These are phyloP conservation scores for Centrocercus urophasianus DNA, from an alignment of 2,113 vertebrate species.

Conservation along the genomic window DNA sequence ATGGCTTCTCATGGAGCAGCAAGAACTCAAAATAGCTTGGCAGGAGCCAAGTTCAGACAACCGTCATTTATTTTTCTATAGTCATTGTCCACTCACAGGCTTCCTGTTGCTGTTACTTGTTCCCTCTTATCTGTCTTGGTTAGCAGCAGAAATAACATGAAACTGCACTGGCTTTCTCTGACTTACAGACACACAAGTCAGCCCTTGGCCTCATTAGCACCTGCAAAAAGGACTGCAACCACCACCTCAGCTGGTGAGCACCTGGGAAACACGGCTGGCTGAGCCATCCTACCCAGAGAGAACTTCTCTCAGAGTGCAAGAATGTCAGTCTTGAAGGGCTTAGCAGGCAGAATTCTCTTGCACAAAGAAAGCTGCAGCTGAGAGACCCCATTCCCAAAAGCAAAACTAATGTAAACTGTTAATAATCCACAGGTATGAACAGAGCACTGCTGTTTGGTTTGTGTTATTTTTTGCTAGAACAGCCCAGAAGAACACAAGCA, in stretches of 20 bases:
- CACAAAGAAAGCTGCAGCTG: neutral
- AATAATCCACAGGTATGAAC: neutral
- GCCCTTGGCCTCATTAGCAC: neutral
- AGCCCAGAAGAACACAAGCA: neutral
- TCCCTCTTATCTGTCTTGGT: neutral
- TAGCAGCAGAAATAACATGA: neutral
- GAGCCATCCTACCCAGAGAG: neutral
- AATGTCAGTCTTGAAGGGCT: neutral
- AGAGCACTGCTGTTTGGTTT: neutral
- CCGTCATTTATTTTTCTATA: neutral
- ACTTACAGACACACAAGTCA: neutral
- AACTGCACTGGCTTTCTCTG: neutral
- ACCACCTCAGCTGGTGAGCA: fast-evolving
- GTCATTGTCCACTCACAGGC: neutral
- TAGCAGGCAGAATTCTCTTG: neutral
- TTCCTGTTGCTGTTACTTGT: neutral
- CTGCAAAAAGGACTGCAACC: neutral
- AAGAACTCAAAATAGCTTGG: constrained; percentile 37
- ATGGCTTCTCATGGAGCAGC: constrained; percentile 29
- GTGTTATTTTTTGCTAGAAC: neutral
- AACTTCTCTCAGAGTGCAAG: neutral
- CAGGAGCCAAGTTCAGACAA: constrained; percentile 13
- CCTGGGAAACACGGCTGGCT: neutral
- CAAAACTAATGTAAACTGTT: neutral
- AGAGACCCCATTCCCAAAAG: neutral